Conservation (phyloP, 2,113 vertebrate genomes). For the Eublepharis macularius region DNA sequence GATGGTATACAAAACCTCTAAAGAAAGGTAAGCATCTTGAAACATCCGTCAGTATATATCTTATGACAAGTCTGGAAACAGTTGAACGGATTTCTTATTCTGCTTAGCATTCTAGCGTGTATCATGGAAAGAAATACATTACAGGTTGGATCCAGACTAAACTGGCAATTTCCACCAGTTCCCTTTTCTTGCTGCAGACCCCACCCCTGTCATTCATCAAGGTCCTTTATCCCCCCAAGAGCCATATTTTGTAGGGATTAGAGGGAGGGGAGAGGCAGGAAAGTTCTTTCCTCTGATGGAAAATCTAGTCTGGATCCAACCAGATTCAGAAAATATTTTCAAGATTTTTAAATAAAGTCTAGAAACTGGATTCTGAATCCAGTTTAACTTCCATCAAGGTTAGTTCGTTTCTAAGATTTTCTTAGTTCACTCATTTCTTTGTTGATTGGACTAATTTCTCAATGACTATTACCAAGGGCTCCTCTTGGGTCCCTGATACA, state of each 20-base stretch:
- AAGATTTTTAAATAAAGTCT: too few relatives aligned
- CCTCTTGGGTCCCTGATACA: not conserved
- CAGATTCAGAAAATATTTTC: too few relatives aligned
- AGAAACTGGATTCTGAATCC: too few relatives aligned
- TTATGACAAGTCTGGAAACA: not conserved
- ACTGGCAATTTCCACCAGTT: too few relatives aligned
- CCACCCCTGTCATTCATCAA: too few relatives aligned
- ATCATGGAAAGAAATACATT: not conserved
- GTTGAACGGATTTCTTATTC: not conserved
- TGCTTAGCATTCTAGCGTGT: not conserved
- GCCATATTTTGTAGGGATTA: too few relatives aligned
- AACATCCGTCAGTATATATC: not conserved
- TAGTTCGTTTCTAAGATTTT: not conserved
- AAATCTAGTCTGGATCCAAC: too few relatives aligned
- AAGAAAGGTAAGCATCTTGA: slow-evolving; percentile 69
- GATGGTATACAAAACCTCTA: slow-evolving; percentile 82
- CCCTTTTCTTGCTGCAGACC: too few relatives aligned
- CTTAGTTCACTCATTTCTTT: not conserved
- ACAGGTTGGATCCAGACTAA: too few relatives aligned
- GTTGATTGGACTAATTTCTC: not conserved
- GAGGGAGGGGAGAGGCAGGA: too few relatives aligned
- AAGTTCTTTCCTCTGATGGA: too few relatives aligned
- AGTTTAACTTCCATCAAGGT: not conserved
- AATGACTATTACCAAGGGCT: not conserved
- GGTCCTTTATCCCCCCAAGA: too few relatives aligned